Percentiles rank a stretch among this genome's conserved stretches.
These are phyloP conservation scores for Idaea dimidiata DNA, from an alignment of 2,888 invertebrate genomes.

Conservation along the genomic window DNA sequence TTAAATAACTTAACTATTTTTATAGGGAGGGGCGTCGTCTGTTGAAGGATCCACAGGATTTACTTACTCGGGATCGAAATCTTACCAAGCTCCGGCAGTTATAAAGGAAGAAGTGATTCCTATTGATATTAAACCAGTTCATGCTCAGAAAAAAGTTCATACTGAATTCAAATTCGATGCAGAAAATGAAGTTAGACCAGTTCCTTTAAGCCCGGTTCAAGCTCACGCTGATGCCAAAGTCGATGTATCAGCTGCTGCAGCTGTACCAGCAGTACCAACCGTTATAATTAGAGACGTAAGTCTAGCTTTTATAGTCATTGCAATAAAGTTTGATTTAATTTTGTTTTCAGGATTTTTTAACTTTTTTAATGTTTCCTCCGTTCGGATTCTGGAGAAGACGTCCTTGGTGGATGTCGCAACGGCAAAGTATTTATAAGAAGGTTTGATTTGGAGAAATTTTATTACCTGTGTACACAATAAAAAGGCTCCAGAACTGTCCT, in stretches of 20 bases:
- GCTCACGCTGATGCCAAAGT: slow-evolving; percentile 37
- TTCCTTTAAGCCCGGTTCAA: slow-evolving; percentile 30
- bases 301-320: slow-evolving; percentile 29
- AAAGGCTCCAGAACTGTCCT: background rate
- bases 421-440: slow-evolving; percentile 39
- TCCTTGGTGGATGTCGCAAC: slow-evolving; percentile 31
- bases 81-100: slow-evolving; percentile 39
- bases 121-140: slow-evolving; percentile 26
- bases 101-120: slow-evolving; percentile 32
- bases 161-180: slow-evolving; percentile 48
- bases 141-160: slow-evolving; percentile 42
- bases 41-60: slow-evolving; percentile 49
- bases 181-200: slow-evolving; percentile 52
- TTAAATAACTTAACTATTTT: slow-evolving; percentile 12
- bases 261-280: slow-evolving; percentile 31
- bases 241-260: slow-evolving; percentile 27
- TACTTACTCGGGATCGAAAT: slow-evolving; percentile 48
- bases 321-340: slow-evolving; percentile 25
- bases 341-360: slow-evolving; percentile 43
- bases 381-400: slow-evolving; percentile 31
- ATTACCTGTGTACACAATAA: slow-evolving; percentile 16
- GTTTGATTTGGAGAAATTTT: slow-evolving; percentile 39
- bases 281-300: slow-evolving; percentile 67
- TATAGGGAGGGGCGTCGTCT: slow-evolving; percentile 56
- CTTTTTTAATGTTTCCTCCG: slow-evolving; percentile 43